A percentile compares a stretch with the other conserved stretches of the same genome.
phyloP scores from a whole-genome alignment of 1,140 invertebrate species.

The Aphelenchoides besseyi region DNA sequence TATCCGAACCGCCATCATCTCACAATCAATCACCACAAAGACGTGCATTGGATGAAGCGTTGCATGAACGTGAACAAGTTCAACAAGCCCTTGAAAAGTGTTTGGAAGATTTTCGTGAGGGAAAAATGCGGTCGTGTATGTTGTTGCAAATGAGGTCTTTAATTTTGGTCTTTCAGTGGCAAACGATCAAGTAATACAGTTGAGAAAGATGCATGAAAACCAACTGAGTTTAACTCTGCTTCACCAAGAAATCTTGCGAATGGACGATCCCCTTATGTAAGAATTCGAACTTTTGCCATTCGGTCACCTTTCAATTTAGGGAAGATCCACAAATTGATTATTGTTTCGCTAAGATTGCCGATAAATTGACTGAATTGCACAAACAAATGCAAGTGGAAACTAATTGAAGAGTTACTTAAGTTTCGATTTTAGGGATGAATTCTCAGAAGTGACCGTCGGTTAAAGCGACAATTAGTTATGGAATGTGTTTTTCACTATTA shows the following conservation, averaged over 20 bases:
- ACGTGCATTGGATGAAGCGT: neutral
- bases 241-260: neutral
- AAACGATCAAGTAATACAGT: neutral
- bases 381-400: neutral
- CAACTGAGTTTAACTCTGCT: slow-evolving; percentile 2
- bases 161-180: neutral
- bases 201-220: neutral
- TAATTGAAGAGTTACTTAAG: neutral
- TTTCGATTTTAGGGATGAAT: neutral
- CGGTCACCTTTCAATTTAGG: neutral
- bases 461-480: too few relatives aligned
- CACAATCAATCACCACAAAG: neutral
- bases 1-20: neutral
- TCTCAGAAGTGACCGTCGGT: neutral
- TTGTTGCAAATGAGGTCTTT: neutral
- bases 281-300: neutral
- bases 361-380: neutral
- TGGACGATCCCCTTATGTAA: slow-evolving; percentile 8
- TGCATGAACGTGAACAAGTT: neutral
- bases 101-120: slow-evolving; percentile 8
- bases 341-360: neutral
- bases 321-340: neutral
- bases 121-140: slow-evolving; percentile 8
- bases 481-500: too few relatives aligned
- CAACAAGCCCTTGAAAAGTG: neutral